phyloP scores from a whole-genome alignment of 2,888 invertebrate genomes.

The Catocala fraxini region DNA sequence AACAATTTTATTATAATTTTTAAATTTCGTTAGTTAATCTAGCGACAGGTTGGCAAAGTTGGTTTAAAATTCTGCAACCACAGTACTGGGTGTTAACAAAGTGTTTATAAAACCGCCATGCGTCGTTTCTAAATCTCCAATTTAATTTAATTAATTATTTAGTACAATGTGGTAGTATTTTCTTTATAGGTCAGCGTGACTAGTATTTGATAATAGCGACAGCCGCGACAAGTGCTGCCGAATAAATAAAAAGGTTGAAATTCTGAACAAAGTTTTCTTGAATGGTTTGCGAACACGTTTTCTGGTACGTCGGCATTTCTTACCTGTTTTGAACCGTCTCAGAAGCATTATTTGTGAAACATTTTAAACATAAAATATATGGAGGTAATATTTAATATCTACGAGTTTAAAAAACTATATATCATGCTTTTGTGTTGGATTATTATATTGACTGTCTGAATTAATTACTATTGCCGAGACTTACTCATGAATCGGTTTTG shows the following conservation, averaged over 20 bases:
- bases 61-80: too few species aligned
- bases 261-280: conserved; percentile 30
- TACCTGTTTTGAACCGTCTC: conserved; percentile 14
- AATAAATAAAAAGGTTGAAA: conserved; percentile 37
- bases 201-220: conserved; percentile 25
- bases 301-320: conserved; percentile 25
- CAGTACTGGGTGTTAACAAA: conserved; percentile 16
- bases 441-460: too few species aligned
- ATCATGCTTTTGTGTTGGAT: too few species aligned
- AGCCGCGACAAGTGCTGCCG: conserved; percentile 23
- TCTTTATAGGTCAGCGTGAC: conserved; percentile 11
- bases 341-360: not conserved
- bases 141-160: conserved; percentile 17
- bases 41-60: too few species aligned
- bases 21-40: too few species aligned
- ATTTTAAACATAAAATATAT: not conserved
- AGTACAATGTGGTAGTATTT: conserved; percentile 10
- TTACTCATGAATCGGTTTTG: too few species aligned
- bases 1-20: too few species aligned
- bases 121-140: conserved; percentile 13
- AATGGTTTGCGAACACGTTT: conserved; percentile 18
- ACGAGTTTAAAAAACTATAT: too few species aligned
- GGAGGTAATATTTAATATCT: too few species aligned
- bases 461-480: too few species aligned
- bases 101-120: conserved; percentile 23